Percentiles rank a stretch among this genome's conserved stretches.
These are phyloP conservation scores for Pollachius pollachius DNA, from an alignment of 2,113 vertebrate species.

Conservation along the genomic window DNA sequence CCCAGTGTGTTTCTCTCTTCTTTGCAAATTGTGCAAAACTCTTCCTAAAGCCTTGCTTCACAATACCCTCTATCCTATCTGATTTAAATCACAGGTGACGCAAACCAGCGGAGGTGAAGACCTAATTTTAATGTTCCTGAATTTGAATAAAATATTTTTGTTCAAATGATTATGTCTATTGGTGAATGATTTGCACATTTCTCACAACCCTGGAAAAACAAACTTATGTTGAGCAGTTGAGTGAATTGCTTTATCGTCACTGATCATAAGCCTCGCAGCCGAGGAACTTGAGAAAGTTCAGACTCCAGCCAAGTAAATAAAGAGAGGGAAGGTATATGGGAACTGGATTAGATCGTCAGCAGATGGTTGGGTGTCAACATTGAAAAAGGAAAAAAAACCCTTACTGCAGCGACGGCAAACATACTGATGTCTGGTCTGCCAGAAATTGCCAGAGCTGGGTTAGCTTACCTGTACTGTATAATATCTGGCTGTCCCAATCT, in stretches of 20 bases:
- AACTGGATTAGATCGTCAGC: constrained; percentile 52
- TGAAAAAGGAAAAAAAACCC: constrained; percentile 24
- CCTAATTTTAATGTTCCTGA: neutral
- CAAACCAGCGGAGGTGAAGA: constrained; percentile 1
- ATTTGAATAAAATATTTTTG: constrained; percentile 46
- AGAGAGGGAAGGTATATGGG: constrained; percentile 44
- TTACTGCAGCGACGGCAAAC: constrained; percentile 47
- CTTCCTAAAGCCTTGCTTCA: neutral
- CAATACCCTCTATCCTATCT: neutral
- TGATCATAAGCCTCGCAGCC: constrained; percentile 32
- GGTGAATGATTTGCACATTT: constrained; percentile 8
- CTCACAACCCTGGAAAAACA: constrained; percentile 11
- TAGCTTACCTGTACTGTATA: constrained; percentile 43
- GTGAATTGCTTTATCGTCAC: constrained; percentile 14
- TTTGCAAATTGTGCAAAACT: neutral
- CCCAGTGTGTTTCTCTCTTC: neutral
- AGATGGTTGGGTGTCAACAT: constrained; percentile 65
- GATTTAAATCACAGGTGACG: constrained; percentile 26
- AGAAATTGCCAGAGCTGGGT: constrained; percentile 40
- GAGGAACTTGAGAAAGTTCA: constrained; percentile 41
- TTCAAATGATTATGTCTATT: constrained; percentile 18
- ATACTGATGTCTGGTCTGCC: constrained; percentile 42
- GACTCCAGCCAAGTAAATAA: constrained; percentile 41
- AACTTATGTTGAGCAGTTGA: too few relatives aligned
- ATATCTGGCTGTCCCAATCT: constrained; percentile 42